These are phyloP conservation scores for Sakesphorus luctuosus DNA, from an alignment of 2,113 vertebrate genomes.

Conservation along the genomic window DNA sequence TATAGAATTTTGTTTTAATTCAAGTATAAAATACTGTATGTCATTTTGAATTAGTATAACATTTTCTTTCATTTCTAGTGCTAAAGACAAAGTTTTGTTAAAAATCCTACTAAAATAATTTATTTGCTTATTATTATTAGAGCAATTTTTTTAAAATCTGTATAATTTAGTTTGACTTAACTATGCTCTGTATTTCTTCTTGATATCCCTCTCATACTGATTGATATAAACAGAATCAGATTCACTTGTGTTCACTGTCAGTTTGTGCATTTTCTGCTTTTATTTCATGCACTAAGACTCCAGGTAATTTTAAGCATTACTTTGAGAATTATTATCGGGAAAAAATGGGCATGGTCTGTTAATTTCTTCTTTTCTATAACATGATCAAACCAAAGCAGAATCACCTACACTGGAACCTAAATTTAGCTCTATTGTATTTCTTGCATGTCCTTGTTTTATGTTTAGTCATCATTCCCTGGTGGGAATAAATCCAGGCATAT, in stretches of 20 bases:
- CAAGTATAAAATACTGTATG: neutral
- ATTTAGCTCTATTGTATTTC: neutral
- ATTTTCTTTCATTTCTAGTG: neutral
- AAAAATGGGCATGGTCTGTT: neutral
- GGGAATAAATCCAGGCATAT: neutral
- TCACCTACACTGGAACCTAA: neutral
- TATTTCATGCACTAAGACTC: neutral
- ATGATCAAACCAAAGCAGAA: neutral
- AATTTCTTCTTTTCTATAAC: neutral
- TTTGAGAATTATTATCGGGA: neutral
- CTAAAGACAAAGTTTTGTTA: neutral
- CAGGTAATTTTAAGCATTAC: neutral
- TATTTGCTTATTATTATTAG: neutral
- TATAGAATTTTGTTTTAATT: neutral
- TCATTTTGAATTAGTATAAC: neutral
- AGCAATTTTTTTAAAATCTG: neutral
- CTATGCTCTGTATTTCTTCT: neutral
- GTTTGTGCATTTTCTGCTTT: neutral
- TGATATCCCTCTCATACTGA: neutral
- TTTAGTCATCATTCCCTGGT: neutral
- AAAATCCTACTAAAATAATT: neutral
- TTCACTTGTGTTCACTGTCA: neutral
- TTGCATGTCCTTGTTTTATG: neutral
- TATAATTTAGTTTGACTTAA: neutral
- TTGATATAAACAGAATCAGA: neutral